Percentiles rank a stretch among this genome's conserved stretches.
Evolutionary conservation across 2,888 invertebrate genomes (phyloP).

Genomic region (Melanostoma mellinum): DNA sequence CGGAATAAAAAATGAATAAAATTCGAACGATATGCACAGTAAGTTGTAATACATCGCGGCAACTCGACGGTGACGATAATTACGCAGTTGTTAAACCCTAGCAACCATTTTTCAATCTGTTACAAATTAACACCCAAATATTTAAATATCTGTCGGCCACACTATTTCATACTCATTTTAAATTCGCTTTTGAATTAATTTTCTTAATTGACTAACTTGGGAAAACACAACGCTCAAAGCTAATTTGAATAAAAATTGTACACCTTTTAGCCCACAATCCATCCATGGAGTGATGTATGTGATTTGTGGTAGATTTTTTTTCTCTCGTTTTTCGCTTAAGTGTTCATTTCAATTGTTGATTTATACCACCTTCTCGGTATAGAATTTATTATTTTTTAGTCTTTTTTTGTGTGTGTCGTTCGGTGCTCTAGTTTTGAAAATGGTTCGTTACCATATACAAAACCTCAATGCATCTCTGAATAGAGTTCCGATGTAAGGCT

Average conservation of each 20-base stretch:
- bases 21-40: slow-evolving; percentile 18
- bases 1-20: slow-evolving; percentile 1
- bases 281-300: slow-evolving; percentile 14
- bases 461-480: slow-evolving; percentile 23
- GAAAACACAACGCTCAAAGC: slow-evolving; percentile 49
- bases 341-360: slow-evolving; percentile 60
- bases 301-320: slow-evolving; percentile 16
- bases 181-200: slow-evolving; percentile 69
- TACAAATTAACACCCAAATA: slow-evolving; percentile 65
- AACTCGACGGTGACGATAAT: slow-evolving; percentile 48
- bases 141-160: slow-evolving; percentile 34
- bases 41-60: slow-evolving; percentile 48
- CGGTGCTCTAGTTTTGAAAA: slow-evolving; percentile 60
- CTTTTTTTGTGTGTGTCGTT: background rate
- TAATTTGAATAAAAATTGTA: slow-evolving; percentile 60
- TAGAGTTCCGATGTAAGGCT: slow-evolving; percentile 1
- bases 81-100: slow-evolving; percentile 50
- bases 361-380: slow-evolving; percentile 40
- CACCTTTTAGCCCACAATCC: slow-evolving; percentile 10
- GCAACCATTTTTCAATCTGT: slow-evolving; percentile 22
- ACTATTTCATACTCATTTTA: slow-evolving; percentile 52
- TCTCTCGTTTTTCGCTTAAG: slow-evolving; percentile 5
- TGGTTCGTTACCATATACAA: slow-evolving; percentile 57
- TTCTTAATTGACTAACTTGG: slow-evolving; percentile 65
- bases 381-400: slow-evolving; percentile 39